These are phyloP conservation scores for Galerucella nymphaeae DNA, from an alignment of 2,888 invertebrate genomes.

Conservation along the genomic window DNA sequence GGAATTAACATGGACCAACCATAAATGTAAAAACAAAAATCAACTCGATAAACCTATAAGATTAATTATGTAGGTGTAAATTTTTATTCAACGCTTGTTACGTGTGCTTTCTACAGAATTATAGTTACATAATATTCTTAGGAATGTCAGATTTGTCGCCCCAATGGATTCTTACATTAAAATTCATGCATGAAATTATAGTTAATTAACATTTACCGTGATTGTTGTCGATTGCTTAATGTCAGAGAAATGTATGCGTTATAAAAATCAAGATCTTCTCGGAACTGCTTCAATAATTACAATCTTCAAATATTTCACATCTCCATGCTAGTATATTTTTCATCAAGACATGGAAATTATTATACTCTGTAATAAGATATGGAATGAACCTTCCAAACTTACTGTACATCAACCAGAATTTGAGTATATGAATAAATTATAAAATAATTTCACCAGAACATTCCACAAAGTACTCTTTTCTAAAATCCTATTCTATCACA, in stretches of 20 bases:
- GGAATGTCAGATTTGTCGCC: conserved; percentile 15
- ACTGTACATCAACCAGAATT: too few species aligned
- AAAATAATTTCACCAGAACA: too few species aligned
- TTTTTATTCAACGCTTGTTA: background rate
- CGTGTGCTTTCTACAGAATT: conserved; percentile 5
- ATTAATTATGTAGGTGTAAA: background rate
- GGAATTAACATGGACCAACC: too few species aligned
- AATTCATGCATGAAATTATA: conserved; percentile 20
- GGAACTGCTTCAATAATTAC: background rate
- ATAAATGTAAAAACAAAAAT: too few species aligned
- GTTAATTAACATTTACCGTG: background rate
- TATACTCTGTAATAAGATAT: too few species aligned
- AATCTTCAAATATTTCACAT: too few species aligned
- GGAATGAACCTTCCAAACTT: too few species aligned
- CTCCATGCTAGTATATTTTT: too few species aligned
- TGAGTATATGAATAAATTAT: too few species aligned
- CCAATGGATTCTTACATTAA: conserved; percentile 3
- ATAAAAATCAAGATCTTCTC: background rate
- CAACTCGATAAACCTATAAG: background rate
- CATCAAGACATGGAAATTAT: too few species aligned
- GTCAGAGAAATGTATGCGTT: background rate
- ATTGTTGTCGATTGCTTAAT: background rate
- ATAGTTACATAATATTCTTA: conserved; percentile 2
- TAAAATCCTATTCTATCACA: too few species aligned
- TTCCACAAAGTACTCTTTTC: too few species aligned